Conservation (phyloP, 2,888 invertebrate genomes). For the Nesidiocoris tenuis region DNA sequence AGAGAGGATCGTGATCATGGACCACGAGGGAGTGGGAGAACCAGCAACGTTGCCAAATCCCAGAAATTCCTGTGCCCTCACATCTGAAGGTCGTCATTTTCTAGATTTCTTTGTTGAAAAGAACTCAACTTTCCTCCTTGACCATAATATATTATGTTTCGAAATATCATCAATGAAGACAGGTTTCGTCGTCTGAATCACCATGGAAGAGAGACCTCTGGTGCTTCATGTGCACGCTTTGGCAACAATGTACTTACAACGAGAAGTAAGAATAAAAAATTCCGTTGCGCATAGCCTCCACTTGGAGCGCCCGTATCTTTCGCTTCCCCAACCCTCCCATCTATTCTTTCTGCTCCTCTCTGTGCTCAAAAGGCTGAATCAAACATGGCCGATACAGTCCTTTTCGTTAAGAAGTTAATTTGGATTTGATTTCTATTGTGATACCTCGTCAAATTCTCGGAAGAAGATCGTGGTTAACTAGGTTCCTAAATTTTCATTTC, state of each 20-base stretch:
- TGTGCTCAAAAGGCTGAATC: constrained; percentile 1
- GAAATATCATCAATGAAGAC: background rate
- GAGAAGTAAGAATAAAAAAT: constrained; percentile 5
- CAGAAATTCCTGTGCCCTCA: constrained; percentile 14
- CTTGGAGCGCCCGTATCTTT: constrained; percentile 3
- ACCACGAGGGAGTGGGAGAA: constrained; percentile 1
- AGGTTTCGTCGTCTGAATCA: too few species aligned
- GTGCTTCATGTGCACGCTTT: constrained; percentile 2
- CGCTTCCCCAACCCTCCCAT: constrained; percentile 9
- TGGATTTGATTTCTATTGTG: background rate
- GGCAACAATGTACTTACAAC: constrained; percentile 23
- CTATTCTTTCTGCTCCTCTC: constrained; percentile 14
- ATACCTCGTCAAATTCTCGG: background rate
- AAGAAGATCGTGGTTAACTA: constrained; percentile 13
- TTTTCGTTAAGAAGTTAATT: constrained; percentile 8
- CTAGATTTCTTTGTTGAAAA: too few species aligned
- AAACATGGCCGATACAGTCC: constrained; percentile 24
- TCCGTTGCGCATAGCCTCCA: constrained; percentile 14
- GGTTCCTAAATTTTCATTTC: constrained; percentile 27
- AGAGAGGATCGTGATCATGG: constrained; percentile 8
- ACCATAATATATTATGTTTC: background rate
- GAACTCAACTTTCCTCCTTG: too few species aligned
- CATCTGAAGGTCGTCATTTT: too few species aligned
- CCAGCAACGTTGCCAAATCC: constrained; percentile 28
- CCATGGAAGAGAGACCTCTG: too few species aligned